Evolutionary conservation across 1,140 invertebrate species (phyloP).

Genomic region (Dolichoris vasculosae): DNA sequence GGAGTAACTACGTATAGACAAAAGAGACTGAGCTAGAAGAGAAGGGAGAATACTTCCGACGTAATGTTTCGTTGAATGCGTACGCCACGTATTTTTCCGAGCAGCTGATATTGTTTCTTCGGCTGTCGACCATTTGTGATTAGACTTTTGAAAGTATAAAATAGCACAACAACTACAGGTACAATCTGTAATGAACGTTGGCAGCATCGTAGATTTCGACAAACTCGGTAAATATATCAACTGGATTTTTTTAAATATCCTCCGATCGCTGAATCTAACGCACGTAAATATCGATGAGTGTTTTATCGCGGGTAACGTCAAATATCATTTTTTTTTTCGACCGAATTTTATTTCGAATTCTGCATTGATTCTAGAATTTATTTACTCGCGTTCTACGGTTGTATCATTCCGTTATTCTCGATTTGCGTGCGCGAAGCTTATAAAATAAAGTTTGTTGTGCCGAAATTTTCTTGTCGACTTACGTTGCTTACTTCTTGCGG

Average conservation of each 20-base stretch:
- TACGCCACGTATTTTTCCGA: not conserved
- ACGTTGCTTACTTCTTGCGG: not conserved
- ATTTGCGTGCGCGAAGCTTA: no score
- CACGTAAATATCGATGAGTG: no score
- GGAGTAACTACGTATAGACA: not conserved
- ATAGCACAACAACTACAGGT: not conserved
- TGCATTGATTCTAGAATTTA: no score
- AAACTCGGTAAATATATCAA: constrained; percentile 49
- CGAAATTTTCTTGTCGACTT: no score
- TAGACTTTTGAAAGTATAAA: constrained; percentile 19
- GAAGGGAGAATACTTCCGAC: not conserved
- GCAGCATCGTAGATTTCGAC: constrained; percentile 46
- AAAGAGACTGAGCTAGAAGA: not conserved
- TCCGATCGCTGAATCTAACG: not conserved
- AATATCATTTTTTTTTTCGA: not conserved
- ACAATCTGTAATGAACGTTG: constrained; percentile 48
- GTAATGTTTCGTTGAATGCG: not conserved
- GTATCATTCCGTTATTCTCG: not conserved
- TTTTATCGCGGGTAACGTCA: no score
- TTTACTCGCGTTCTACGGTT: not conserved
- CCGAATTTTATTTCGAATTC: no score
- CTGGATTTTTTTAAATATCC: not conserved
- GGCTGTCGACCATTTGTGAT: not conserved
- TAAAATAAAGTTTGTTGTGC: not conserved
- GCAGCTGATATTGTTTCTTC: constrained; percentile 15